Conservation (phyloP, 2,888 invertebrate species). For the Acholoe squamosa region DNA sequence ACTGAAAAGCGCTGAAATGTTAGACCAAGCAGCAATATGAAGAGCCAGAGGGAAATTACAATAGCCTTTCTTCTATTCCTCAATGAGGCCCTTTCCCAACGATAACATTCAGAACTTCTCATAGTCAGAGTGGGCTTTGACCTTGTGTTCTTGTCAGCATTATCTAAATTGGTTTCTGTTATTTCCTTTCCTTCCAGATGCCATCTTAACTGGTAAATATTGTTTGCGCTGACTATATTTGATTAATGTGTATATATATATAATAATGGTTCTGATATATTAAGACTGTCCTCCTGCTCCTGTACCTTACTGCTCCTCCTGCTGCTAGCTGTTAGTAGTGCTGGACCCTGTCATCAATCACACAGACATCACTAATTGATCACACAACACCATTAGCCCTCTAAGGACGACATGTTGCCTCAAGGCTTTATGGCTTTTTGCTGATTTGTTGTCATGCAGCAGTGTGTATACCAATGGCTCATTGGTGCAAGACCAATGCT, state of each 20-base stretch:
- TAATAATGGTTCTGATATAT: neutral
- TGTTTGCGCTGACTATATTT: constrained; percentile 47
- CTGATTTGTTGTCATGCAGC: no score
- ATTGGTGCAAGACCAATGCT: no score
- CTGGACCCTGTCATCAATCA: neutral
- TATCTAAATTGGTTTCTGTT: constrained; percentile 52
- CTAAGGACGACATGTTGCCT: no score
- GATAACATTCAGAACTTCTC: neutral
- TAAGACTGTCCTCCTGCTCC: neutral
- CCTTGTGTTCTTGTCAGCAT: constrained; percentile 1
- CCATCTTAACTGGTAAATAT: constrained; percentile 60
- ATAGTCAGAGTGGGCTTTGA: constrained; percentile 7
- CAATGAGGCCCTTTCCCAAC: neutral
- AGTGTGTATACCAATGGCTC: no score
- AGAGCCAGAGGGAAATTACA: neutral
- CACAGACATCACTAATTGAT: neutral
- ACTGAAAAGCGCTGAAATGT: no score
- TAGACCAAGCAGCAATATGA: no score
- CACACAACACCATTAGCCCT: no score
- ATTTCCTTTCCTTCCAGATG: constrained; percentile 57
- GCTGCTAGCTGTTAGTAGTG: neutral
- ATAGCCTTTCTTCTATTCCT: neutral
- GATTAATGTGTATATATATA: constrained; percentile 19
- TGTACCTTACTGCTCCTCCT: neutral
- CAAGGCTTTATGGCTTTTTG: no score